phyloP scores from a whole-genome alignment of 2,797 vertebrate genomes.

The Antrozous pallidus region DNA sequence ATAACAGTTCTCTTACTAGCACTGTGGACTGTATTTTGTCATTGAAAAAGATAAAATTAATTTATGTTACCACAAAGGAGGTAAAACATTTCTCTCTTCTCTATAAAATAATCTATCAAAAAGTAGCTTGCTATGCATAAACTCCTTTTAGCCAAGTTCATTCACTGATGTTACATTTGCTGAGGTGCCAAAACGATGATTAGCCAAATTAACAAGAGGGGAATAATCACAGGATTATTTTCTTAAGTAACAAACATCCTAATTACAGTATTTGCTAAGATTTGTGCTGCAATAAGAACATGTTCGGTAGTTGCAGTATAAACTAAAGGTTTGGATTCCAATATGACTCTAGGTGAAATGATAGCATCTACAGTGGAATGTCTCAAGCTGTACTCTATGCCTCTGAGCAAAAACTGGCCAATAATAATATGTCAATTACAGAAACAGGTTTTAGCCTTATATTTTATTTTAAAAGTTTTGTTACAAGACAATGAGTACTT shows the following conservation, averaged over 20 bases:
- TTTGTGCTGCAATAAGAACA: constrained; percentile 42
- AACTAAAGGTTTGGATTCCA: constrained; percentile 23
- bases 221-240: constrained; percentile 59
- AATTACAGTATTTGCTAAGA: constrained; percentile 35
- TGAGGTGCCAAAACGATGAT: constrained; percentile 16
- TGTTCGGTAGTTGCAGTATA: constrained; percentile 4
- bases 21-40: neutral
- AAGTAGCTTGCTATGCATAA: constrained; percentile 7
- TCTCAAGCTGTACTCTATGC: constrained; percentile 5
- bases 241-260: constrained; percentile 52
- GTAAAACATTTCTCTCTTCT: neutral
- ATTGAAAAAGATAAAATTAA: neutral
- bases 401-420: neutral
- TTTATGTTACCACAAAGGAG: neutral
- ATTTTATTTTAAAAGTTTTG: neutral
- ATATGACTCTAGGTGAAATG: constrained; percentile 8
- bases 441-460: neutral
- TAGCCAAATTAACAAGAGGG: constrained; percentile 40
- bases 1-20: neutral
- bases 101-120: neutral
- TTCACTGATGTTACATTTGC: constrained; percentile 29
- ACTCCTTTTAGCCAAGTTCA: neutral
- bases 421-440: neutral
- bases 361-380: neutral
- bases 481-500: neutral